A percentile compares a stretch with the other conserved stretches of the same genome.
Conservation (phyloP, 2,113 vertebrate genomes). For the Hyaena hyaena region DNA sequence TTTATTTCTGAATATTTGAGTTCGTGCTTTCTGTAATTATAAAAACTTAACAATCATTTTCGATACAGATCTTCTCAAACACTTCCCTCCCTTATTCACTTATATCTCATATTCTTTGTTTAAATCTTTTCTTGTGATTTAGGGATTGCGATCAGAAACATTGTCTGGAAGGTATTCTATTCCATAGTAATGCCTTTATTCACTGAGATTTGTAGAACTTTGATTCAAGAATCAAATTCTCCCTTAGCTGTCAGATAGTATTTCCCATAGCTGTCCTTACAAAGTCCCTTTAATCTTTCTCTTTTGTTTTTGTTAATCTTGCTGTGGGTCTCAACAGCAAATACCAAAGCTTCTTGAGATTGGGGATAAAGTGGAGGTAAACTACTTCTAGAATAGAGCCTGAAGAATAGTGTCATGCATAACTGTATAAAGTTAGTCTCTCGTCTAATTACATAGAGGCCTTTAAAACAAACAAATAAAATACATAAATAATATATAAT, state of each 20-base stretch:
- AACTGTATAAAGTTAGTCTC: background rate
- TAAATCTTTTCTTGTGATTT: background rate
- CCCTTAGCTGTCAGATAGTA: background rate
- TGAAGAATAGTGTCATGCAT: background rate
- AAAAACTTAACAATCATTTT: background rate
- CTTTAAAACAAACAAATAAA: background rate
- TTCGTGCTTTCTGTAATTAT: background rate
- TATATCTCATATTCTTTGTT: background rate
- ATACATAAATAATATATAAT: no score
- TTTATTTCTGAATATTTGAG: background rate
- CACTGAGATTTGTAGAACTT: background rate
- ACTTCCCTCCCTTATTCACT: background rate
- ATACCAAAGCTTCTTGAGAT: background rate
- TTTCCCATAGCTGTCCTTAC: background rate
- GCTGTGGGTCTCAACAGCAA: background rate
- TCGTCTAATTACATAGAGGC: background rate
- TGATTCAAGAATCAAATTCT: background rate
- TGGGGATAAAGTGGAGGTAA: background rate
- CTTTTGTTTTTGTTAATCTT: background rate
- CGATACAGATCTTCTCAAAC: background rate
- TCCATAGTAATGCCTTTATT: background rate
- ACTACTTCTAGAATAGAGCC: background rate
- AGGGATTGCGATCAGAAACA: background rate
- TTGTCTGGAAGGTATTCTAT: background rate
- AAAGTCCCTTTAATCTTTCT: background rate